These are phyloP conservation scores for Leucozona laternaria DNA, from an alignment of 2,888 invertebrate genomes.

Conservation along the genomic window DNA sequence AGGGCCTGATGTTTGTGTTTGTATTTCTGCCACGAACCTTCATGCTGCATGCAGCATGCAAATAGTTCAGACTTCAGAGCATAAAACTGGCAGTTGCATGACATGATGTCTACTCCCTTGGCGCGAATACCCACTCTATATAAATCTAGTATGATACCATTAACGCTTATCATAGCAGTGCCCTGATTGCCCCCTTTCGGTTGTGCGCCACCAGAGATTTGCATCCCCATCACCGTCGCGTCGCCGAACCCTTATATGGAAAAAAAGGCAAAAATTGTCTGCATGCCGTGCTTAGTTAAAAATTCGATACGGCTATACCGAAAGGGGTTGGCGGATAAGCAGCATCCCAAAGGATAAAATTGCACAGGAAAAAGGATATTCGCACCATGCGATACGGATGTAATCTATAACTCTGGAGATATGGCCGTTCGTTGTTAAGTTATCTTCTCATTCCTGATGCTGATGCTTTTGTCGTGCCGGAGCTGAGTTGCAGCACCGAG, in stretches of 20 bases:
- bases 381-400: slow-evolving; percentile 36
- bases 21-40: background rate
- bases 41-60: slow-evolving; percentile 8
- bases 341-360: slow-evolving; percentile 17
- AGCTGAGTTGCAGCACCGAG: too few relatives aligned
- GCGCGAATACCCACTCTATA: background rate
- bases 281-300: slow-evolving; percentile 29
- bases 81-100: slow-evolving; percentile 28
- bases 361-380: slow-evolving; percentile 36
- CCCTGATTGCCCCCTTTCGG: slow-evolving; percentile 26
- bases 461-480: too few relatives aligned
- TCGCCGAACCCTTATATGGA: background rate
- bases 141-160: slow-evolving; percentile 42
- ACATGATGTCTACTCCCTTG: slow-evolving; percentile 22
- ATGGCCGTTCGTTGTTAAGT: slow-evolving; percentile 9
- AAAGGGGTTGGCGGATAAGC: slow-evolving; percentile 13
- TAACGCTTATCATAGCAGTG: slow-evolving; percentile 57
- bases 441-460: slow-evolving; percentile 15
- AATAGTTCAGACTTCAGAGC: slow-evolving; percentile 11
- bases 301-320: slow-evolving; percentile 26
- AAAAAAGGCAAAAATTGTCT: slow-evolving; percentile 13
- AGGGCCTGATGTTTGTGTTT: slow-evolving; percentile 3
- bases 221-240: background rate
- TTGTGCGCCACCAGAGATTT: slow-evolving; percentile 20
- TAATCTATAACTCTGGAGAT: slow-evolving; percentile 37